phyloP scores from a whole-genome alignment of 2,888 invertebrate species.

The Noctua pronuba region DNA sequence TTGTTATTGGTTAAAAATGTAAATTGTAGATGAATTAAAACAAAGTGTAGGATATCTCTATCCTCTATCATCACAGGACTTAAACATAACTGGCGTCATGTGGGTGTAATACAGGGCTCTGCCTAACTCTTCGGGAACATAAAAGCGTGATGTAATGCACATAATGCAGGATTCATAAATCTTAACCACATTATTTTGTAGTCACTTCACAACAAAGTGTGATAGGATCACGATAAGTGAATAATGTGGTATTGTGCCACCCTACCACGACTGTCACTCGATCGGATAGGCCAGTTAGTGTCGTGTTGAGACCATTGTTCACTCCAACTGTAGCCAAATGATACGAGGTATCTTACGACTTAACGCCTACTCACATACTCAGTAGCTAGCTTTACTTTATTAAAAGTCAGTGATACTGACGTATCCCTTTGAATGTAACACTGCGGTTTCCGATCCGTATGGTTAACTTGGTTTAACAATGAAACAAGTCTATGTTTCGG shows the following conservation, averaged over 20 bases:
- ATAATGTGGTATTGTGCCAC: slow-evolving; percentile 64
- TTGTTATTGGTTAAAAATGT: neutral
- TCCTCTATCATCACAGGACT: neutral
- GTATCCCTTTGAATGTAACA: neutral
- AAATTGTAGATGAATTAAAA: neutral
- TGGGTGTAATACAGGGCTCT: neutral
- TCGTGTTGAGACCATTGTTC: slow-evolving; percentile 50
- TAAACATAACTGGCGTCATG: neutral
- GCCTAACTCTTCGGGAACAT: neutral
- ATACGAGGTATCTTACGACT: slow-evolving; percentile 17
- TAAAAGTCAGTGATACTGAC: neutral
- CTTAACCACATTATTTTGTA: neutral
- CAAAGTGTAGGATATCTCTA: neutral
- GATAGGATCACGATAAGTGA: slow-evolving; percentile 47
- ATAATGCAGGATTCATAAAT: neutral
- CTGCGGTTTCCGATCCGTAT: neutral
- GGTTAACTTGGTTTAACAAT: neutral
- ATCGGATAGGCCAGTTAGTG: slow-evolving; percentile 32
- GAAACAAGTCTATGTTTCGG: neutral
- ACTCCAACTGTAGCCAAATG: slow-evolving; percentile 10
- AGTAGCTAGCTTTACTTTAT: neutral
- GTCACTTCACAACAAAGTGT: slow-evolving; percentile 22
- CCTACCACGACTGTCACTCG: slow-evolving; percentile 11
- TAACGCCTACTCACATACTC: slow-evolving; percentile 14
- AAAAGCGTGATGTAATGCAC: neutral